Conservation (phyloP, 2,888 invertebrate genomes). For the Zygogramma bicolorata region DNA sequence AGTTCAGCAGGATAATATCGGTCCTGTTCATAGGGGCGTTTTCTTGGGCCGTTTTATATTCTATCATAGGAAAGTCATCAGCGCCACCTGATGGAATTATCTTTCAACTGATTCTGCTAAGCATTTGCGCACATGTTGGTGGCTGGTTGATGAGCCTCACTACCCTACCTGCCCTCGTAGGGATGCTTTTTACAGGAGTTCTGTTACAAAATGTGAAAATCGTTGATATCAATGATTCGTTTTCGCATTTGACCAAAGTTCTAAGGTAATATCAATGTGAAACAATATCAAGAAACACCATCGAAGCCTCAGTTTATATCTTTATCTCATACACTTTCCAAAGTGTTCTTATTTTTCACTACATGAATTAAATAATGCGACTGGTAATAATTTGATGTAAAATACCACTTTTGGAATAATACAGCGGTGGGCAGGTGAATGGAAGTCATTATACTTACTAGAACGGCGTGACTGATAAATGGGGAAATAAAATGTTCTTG, state of each 20-base stretch:
- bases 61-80: conserved; percentile 81
- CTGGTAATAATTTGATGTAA: no score
- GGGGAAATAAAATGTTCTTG: no score
- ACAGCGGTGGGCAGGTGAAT: no score
- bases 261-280: conserved; percentile 81
- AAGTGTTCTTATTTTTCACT: no score
- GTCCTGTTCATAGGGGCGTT: conserved; percentile 75
- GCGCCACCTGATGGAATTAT: conserved; percentile 87
- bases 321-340: no score
- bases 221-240: conserved; percentile 75
- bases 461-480: no score
- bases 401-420: no score
- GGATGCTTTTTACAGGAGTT: conserved; percentile 88
- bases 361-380: no score
- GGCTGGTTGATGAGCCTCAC: conserved; percentile 85
- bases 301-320: no score
- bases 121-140: conserved; percentile 83
- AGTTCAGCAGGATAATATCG: conserved; percentile 46
- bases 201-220: conserved; percentile 81
- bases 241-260: conserved; percentile 76
- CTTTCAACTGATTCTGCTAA: conserved; percentile 81
- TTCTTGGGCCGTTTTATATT: conserved; percentile 82
- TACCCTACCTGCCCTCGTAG: conserved; percentile 86
- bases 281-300: no score
- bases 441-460: no score